phyloP scores from a whole-genome alignment of 2,113 vertebrate genomes.

The Oenanthe oenanthe region DNA sequence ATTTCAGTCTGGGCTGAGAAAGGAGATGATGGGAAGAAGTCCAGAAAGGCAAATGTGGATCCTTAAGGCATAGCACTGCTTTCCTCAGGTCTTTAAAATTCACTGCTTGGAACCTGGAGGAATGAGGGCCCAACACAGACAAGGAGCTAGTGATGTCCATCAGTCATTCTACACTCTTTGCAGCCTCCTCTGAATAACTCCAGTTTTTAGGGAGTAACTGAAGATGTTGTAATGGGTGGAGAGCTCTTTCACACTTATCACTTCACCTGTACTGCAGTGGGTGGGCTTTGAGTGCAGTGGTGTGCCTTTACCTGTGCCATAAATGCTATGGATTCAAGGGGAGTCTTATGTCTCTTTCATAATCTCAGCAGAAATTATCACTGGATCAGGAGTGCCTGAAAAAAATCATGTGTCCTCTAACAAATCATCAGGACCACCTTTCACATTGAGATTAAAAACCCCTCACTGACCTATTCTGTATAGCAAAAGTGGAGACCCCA shows the following conservation, averaged over 20 bases:
- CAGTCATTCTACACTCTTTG: neutral
- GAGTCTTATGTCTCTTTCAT: neutral
- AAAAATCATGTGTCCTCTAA: neutral
- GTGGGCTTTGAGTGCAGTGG: neutral
- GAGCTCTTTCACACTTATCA: accelerated
- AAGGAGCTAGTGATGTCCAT: neutral
- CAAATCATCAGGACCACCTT: neutral
- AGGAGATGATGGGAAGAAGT: neutral
- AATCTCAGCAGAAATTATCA: neutral
- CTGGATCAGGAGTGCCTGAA: neutral
- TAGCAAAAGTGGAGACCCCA: neutral
- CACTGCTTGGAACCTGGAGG: neutral
- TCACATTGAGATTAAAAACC: neutral
- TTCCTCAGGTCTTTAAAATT: neutral
- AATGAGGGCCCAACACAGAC: neutral
- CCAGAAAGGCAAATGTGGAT: neutral
- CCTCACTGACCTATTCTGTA: neutral
- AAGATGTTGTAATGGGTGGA: neutral
- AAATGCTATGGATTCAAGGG: neutral
- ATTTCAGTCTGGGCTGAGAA: neutral
- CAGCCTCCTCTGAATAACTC: neutral
- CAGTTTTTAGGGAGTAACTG: neutral
- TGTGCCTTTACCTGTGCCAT: neutral
- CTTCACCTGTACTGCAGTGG: neutral
- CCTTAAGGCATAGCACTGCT: neutral